phyloP scores from a whole-genome alignment of 2,113 vertebrate species.

The Sturnira hondurensis region DNA sequence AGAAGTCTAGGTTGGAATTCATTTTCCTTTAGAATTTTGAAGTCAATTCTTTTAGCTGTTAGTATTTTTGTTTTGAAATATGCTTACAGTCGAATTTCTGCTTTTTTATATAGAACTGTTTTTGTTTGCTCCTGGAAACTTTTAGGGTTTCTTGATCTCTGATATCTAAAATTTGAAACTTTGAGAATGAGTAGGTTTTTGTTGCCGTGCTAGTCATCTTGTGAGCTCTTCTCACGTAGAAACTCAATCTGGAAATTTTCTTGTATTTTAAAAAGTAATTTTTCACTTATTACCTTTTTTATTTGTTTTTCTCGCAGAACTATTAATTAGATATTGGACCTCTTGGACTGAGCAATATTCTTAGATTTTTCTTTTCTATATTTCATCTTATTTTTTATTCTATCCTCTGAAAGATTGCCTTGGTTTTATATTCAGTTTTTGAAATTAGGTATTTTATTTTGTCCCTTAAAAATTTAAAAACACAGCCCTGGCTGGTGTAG shows the following conservation, averaged over 20 bases:
- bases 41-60: background rate
- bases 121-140: background rate
- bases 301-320: background rate
- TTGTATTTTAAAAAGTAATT: background rate
- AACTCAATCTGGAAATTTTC: background rate
- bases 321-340: background rate
- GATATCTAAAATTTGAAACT: background rate
- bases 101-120: background rate
- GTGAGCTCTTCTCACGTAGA: background rate
- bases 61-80: background rate
- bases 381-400: background rate
- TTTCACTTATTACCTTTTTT: background rate
- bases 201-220: background rate
- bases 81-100: background rate
- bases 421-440: background rate
- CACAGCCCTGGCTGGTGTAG: too few species aligned
- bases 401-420: background rate
- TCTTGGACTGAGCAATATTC: background rate
- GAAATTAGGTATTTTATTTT: background rate
- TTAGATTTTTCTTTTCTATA: background rate
- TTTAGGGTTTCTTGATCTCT: background rate
- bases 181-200: background rate
- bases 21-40: background rate
- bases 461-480: background rate
- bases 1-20: background rate